Conservation (phyloP, 2,888 invertebrate genomes). For the Melangyna quadrimaculata region DNA sequence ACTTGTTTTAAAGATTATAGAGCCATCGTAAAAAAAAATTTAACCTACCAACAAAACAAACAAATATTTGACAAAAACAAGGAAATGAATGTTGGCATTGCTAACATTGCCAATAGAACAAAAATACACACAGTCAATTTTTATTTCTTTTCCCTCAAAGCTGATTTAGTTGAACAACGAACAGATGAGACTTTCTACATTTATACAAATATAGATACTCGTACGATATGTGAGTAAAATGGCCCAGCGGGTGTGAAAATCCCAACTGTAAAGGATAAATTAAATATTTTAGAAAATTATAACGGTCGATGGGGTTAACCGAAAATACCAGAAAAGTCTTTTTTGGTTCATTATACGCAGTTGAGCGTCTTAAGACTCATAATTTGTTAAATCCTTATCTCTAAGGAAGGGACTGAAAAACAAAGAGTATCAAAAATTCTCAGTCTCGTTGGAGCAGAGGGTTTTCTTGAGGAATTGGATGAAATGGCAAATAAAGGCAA, state of each 20-base stretch:
- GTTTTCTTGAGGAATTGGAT: neutral
- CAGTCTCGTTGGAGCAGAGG: neutral
- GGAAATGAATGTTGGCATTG: too few relatives aligned
- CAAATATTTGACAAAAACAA: too few relatives aligned
- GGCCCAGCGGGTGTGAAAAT: neutral
- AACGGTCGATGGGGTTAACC: constrained; percentile 9
- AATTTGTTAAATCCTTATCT: neutral
- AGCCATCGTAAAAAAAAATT: too few relatives aligned
- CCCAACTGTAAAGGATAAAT: constrained; percentile 16
- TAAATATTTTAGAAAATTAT: constrained; percentile 27
- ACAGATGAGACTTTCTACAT: constrained; percentile 5
- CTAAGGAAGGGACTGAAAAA: neutral
- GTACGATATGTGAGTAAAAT: too few relatives aligned
- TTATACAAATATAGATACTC: too few relatives aligned
- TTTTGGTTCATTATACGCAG: constrained; percentile 10
- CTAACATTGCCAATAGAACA: too few relatives aligned
- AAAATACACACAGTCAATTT: too few relatives aligned
- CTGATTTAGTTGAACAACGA: neutral
- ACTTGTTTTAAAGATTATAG: too few relatives aligned
- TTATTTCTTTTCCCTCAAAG: too few relatives aligned
- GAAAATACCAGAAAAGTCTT: constrained; percentile 6
- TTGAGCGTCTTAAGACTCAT: neutral
- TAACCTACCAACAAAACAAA: too few relatives aligned
- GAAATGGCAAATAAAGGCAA: neutral
- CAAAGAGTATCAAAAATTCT: neutral